Conservation (phyloP, 1,140 invertebrate genomes). For the Saxidomus purpurata region DNA sequence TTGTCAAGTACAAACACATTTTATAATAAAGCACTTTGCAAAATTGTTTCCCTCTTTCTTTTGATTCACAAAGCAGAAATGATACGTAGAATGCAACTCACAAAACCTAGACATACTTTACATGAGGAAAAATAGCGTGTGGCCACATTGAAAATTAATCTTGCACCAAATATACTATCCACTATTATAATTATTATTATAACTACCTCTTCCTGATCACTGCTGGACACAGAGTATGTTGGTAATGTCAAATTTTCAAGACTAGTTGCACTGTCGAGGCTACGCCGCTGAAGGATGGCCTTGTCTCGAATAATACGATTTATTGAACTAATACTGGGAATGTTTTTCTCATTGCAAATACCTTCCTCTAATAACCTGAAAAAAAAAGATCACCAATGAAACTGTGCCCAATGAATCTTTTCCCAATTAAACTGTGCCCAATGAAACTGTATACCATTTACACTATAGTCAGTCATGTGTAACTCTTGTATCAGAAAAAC, state of each 20-base stretch:
- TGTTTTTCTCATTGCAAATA: conserved; percentile 87
- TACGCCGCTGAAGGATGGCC: conserved; percentile 80
- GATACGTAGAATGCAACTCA: too few relatives aligned
- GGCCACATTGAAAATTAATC: too few relatives aligned
- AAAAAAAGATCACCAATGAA: background rate
- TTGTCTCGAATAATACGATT: conserved; percentile 96
- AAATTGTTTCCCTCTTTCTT: too few relatives aligned
- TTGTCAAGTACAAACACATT: too few relatives aligned
- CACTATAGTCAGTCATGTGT: background rate
- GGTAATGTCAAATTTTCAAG: conserved; percentile 22
- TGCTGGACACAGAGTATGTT: conserved; percentile 52
- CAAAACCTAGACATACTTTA: too few relatives aligned
- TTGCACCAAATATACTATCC: too few relatives aligned
- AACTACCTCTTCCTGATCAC: conserved; percentile 66
- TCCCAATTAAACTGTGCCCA: background rate
- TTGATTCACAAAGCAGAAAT: too few relatives aligned
- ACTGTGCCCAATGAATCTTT: background rate
- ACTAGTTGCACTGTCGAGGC: conserved; percentile 69
- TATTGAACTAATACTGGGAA: conserved; percentile 97
- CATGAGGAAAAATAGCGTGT: too few relatives aligned
- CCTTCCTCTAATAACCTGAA: conserved; percentile 84
- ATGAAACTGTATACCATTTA: background rate
- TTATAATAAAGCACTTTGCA: too few relatives aligned
- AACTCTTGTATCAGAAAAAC: too few relatives aligned
- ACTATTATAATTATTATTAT: too few relatives aligned